Conservation (phyloP, 2,888 invertebrate genomes). For the Oligia strigilis region DNA sequence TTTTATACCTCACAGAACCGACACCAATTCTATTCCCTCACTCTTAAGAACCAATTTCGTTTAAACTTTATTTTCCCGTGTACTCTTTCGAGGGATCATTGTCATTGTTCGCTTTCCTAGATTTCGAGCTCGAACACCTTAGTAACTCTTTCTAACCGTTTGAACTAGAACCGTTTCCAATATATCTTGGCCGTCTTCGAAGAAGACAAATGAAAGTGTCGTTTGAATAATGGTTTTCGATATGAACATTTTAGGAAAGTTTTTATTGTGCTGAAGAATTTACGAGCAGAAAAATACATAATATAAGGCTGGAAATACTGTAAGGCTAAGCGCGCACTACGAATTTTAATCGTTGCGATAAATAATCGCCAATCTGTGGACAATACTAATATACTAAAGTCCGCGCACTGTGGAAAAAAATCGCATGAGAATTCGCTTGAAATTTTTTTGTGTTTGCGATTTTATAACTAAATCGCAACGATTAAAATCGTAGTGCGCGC, state of each 20-base stretch:
- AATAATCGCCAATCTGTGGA: too few relatives aligned
- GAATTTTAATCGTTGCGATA: too few relatives aligned
- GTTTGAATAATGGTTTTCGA: slow-evolving; percentile 62
- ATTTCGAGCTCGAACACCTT: slow-evolving; percentile 65
- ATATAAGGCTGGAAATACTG: neutral
- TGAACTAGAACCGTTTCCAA: slow-evolving; percentile 65
- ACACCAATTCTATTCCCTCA: slow-evolving; percentile 48
- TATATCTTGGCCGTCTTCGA: slow-evolving; percentile 60
- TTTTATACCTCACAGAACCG: slow-evolving; percentile 45
- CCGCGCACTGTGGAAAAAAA: too few relatives aligned
- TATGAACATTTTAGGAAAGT: slow-evolving; percentile 40
- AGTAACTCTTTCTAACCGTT: slow-evolving; percentile 63
- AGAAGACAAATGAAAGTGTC: slow-evolving; percentile 61
- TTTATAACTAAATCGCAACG: too few relatives aligned
- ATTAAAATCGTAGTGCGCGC: too few relatives aligned
- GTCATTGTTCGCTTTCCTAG: slow-evolving; percentile 62
- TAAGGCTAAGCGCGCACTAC: too few relatives aligned
- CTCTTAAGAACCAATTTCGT: slow-evolving; percentile 58
- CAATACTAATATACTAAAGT: too few relatives aligned
- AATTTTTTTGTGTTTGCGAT: too few relatives aligned
- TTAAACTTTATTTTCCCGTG: slow-evolving; percentile 18
- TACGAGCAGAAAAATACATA: slow-evolving; percentile 12
- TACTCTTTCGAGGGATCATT: slow-evolving; percentile 56
- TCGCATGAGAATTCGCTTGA: too few relatives aligned
- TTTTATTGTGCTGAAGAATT: slow-evolving; percentile 34